Evolutionary conservation across 2,113 vertebrate genomes (phyloP).

Genomic region (Sinocyclocheilus rhinocerous): DNA sequence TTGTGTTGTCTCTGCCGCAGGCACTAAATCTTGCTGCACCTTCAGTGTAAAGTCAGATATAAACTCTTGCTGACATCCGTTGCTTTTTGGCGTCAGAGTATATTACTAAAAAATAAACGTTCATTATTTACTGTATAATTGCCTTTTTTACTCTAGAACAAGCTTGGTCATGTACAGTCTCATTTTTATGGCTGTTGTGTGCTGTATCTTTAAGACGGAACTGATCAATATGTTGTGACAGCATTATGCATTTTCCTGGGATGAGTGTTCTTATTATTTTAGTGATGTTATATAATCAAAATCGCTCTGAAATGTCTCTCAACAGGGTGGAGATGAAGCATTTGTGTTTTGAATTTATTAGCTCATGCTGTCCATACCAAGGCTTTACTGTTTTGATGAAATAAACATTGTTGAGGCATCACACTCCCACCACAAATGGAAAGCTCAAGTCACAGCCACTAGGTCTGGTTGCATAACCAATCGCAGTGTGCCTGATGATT

Average conservation of each 20-base stretch:
- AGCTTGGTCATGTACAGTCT: background rate
- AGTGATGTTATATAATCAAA: background rate
- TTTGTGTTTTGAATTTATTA: background rate
- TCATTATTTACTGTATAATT: background rate
- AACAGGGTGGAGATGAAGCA: background rate
- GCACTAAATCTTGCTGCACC: background rate
- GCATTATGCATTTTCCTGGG: background rate
- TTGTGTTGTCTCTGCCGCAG: background rate
- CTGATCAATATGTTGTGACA: background rate
- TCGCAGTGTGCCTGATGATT: background rate
- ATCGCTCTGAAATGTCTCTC: background rate
- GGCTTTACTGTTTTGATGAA: background rate
- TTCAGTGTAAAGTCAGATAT: background rate
- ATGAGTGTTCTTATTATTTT: conserved; percentile 10
- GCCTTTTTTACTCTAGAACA: background rate
- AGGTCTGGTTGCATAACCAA: conserved; percentile 7
- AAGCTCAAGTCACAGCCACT: background rate
- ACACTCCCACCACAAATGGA: conserved; percentile 5
- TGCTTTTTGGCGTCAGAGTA: background rate
- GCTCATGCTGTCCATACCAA: background rate
- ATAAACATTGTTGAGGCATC: background rate
- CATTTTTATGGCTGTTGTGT: background rate
- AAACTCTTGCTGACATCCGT: background rate
- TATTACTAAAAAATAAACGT: background rate
- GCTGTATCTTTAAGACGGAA: background rate